Conservation (phyloP, 2,888 invertebrate species). For the Trichopoda pennipes region DNA sequence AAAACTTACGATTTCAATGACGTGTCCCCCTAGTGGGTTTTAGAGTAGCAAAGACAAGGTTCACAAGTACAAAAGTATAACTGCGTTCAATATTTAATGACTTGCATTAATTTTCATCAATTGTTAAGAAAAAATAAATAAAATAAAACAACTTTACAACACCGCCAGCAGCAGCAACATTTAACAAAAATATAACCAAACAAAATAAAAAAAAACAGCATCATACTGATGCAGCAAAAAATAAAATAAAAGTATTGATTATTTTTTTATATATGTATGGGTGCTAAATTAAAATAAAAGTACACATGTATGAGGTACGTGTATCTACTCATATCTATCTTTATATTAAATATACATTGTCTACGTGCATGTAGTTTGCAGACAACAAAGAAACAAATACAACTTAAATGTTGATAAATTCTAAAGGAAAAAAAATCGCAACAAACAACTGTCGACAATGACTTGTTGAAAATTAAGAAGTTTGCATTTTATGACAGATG, state of each 20-base stretch:
- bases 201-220: constrained; percentile 60
- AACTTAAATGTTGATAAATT: constrained; percentile 35
- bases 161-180: constrained; percentile 43
- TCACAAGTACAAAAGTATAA: constrained; percentile 19
- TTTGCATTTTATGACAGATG: constrained; percentile 79
- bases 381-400: constrained; percentile 59
- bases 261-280: constrained; percentile 1
- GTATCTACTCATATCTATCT: constrained; percentile 34
- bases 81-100: constrained; percentile 74
- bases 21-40: constrained; percentile 72
- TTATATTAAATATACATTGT: constrained; percentile 36
- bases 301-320: constrained; percentile 37
- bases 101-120: constrained; percentile 77
- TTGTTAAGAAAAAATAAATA: constrained; percentile 50
- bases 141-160: constrained; percentile 26
- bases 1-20: constrained; percentile 76
- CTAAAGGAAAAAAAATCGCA: constrained; percentile 32
- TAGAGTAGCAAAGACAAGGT: constrained; percentile 73
- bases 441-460: constrained; percentile 74
- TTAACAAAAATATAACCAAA: constrained; percentile 49
- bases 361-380: constrained; percentile 41
- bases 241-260: constrained; percentile 51
- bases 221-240: constrained; percentile 67
- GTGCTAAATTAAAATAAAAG: constrained; percentile 18
- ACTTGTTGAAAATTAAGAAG: constrained; percentile 78